A percentile compares a stretch with the other conserved stretches of the same genome.
phyloP scores from a whole-genome alignment of 2,797 vertebrate species.

The Arctocebus calabarensis region DNA sequence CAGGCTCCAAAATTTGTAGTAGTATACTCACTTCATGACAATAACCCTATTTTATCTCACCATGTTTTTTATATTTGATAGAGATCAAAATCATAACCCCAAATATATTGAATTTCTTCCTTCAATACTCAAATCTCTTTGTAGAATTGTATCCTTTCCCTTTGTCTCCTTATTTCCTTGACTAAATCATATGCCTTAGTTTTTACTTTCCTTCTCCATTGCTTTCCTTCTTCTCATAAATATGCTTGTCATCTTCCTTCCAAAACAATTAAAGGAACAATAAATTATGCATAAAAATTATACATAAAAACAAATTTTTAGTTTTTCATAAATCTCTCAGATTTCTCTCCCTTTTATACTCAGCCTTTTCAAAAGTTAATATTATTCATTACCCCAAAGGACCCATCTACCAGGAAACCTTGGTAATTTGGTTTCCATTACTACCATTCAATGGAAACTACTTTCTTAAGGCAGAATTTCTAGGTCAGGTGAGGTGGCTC shows the following conservation, averaged over 20 bases:
- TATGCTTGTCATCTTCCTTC: not conserved
- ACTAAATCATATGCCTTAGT: not conserved
- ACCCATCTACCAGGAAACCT: not conserved
- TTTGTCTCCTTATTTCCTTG: slow-evolving; percentile 1
- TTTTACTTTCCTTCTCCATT: not conserved
- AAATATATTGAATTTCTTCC: not conserved
- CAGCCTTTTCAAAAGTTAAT: not conserved
- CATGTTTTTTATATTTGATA: not conserved
- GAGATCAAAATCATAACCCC: not conserved
- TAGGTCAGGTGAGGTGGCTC: not conserved
- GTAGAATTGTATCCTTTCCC: not conserved
- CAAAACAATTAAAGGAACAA: slow-evolving; percentile 30
- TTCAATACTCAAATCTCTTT: not conserved
- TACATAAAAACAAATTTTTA: not conserved
- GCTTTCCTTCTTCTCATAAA: not conserved
- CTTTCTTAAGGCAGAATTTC: slow-evolving; percentile 30
- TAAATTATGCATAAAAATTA: not conserved
- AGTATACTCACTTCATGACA: not conserved
- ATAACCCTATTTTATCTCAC: not conserved
- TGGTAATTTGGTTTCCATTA: not conserved
- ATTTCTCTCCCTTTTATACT: not conserved
- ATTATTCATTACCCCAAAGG: not conserved
- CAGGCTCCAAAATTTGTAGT: not conserved
- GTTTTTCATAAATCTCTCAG: not conserved
- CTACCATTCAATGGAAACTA: not conserved